Base-by-base conservation (phyloP, 2,888 invertebrate species). In the Chrysolina oricalcia region DNA sequence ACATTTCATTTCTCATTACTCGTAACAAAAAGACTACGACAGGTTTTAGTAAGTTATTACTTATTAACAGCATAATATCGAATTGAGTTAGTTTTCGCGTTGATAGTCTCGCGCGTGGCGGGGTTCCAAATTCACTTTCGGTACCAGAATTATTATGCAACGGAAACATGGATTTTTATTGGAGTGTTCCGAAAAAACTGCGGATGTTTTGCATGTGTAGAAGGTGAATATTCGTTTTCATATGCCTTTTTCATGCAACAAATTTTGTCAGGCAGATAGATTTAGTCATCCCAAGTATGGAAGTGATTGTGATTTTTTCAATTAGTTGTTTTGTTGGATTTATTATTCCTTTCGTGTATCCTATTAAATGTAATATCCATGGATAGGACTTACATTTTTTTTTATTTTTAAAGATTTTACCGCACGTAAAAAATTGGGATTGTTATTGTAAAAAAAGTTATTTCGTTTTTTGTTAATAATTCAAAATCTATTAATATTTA, bases 131-230 rank as follows among this genome's bases (percentile, higher is more conserved):
- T 53, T 53, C 13, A 21, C 53, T 21, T 19, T 53, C 53, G 53
- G 59, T 59, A 59, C 13, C n/a, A 19, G 68, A 21, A 68, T 68
- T 68, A 48, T 68, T 68, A 50, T 68, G 59, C 35, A 59, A 59
- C 23, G 21, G n/a, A 19, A 68, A 40, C 46, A 78, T 78, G 78
- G 78, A 76, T 50, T 74, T 76, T 70, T 78, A 74, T 56, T 76
- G 76, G 76, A 67, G 48, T 64, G 46, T 78, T 40, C 74, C 78
- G 23, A 78, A 59, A 40, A 70, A 63, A 56, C 63, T 76, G 43
- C 46, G 59, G 11, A 43, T 56, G 40, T 71, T 73, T 43, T 78
- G 74, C 50, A 72, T 48, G 23, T 17, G 46, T 23, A 67, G 23
- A 68, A 53, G 68, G 68, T 68, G 46, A 67, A 48, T 67, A 68